phyloP scores from a whole-genome alignment of 2,797 vertebrate genomes.

The Poliocrania exsul region DNA sequence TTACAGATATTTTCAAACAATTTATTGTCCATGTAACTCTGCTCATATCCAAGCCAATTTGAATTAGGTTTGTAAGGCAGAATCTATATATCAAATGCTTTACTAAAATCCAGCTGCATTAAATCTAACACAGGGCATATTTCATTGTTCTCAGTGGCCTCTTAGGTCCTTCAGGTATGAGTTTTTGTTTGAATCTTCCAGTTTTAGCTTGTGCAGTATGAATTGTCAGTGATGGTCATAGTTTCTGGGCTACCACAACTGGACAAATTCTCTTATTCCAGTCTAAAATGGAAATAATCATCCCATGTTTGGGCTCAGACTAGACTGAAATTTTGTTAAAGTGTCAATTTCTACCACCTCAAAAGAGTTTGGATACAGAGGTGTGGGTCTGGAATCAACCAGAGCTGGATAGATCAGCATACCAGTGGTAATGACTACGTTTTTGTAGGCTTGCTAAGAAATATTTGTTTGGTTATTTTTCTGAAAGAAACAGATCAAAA shows the following conservation, averaged over 20 bases:
- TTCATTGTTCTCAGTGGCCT: background rate
- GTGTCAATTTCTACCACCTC: background rate
- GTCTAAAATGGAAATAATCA: background rate
- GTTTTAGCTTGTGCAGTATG: background rate
- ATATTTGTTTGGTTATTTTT: background rate
- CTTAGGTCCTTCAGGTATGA: background rate
- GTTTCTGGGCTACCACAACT: background rate
- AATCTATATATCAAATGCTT: background rate
- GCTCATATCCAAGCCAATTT: background rate
- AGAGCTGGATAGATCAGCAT: background rate
- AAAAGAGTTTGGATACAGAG: background rate
- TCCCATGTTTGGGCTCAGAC: background rate
- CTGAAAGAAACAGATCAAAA: background rate
- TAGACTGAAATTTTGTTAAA: background rate
- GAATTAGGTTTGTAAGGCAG: background rate
- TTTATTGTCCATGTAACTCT: constrained; percentile 1
- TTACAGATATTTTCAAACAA: background rate
- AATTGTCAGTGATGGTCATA: background rate
- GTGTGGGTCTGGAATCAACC: background rate
- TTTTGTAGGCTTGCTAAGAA: background rate
- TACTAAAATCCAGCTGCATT: background rate
- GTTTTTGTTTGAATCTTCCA: background rate
- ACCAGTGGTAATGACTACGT: background rate
- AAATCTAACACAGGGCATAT: background rate
- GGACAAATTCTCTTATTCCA: background rate